Evolutionary conservation across 2,888 invertebrate species (phyloP).

Genomic region (Drosophila atroscutellata): DNA sequence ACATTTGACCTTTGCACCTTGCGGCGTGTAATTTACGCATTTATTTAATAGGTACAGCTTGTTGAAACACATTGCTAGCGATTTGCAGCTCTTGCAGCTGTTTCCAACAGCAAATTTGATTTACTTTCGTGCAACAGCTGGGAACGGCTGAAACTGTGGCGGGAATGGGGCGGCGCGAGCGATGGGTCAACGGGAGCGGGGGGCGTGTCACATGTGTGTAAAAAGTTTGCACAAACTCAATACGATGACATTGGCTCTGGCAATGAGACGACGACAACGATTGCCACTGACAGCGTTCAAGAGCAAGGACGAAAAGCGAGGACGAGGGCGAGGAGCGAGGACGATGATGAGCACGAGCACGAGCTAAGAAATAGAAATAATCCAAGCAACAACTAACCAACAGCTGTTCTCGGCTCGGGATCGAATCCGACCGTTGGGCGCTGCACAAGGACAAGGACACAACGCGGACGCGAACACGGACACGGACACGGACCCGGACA

Average conservation of each 20-base stretch:
- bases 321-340: constrained; percentile 16
- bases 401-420: constrained; percentile 63
- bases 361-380: constrained; percentile 35
- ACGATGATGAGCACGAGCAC: constrained; percentile 25
- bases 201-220: constrained; percentile 14
- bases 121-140: constrained; percentile 41
- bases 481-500: constrained; percentile 55
- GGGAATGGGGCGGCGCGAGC: constrained; percentile 2
- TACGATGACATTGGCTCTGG: constrained; percentile 41
- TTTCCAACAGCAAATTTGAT: constrained; percentile 29
- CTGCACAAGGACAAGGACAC: constrained; percentile 79
- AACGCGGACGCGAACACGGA: constrained; percentile 60
- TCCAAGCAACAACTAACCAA: constrained; percentile 42
- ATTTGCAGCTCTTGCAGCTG: constrained; percentile 46
- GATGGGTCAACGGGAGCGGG: not conserved
- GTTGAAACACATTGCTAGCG: constrained; percentile 64
- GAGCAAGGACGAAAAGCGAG: constrained; percentile 62
- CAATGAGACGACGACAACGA: constrained; percentile 50
- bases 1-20: constrained; percentile 51
- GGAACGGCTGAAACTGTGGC: constrained; percentile 4
- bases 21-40: constrained; percentile 39
- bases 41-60: constrained; percentile 62
- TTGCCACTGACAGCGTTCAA: constrained; percentile 66
- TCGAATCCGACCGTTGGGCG: constrained; percentile 33
- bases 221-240: constrained; percentile 43